Evolutionary conservation across 2,797 vertebrate species (phyloP).

Genomic region (Pangasius larnaudii): DNA sequence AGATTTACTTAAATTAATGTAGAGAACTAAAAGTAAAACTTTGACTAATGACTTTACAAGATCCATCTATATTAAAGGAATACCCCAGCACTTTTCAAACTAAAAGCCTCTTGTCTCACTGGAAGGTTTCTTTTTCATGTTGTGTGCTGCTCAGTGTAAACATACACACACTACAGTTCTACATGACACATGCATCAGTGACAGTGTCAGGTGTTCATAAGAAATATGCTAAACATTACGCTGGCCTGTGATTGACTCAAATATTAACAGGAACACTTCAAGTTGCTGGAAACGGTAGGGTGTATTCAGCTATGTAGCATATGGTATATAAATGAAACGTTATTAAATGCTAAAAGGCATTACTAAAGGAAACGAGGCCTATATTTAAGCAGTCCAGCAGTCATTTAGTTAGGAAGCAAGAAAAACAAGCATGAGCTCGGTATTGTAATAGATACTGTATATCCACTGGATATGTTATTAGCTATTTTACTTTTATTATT

Average conservation of each 20-base stretch:
- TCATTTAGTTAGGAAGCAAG: neutral
- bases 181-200: neutral
- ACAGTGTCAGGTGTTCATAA: neutral
- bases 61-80: neutral
- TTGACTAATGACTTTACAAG: neutral
- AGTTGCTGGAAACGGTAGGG: neutral
- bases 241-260: neutral
- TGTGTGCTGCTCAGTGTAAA: neutral
- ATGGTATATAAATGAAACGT: neutral
- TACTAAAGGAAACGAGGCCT: neutral
- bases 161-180: neutral
- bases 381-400: neutral
- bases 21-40: neutral
- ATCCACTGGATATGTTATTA: neutral
- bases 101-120: neutral
- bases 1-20: too few species aligned
- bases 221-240: neutral
- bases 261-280: neutral
- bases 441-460: neutral
- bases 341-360: neutral
- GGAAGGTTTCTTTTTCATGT: neutral
- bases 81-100: neutral
- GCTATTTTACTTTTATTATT: neutral
- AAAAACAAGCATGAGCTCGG: neutral
- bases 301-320: neutral